A percentile compares a stretch with the other conserved stretches of the same genome.
Evolutionary conservation across 2,888 invertebrate genomes (phyloP).

Genomic region (Encarsia formosa): DNA sequence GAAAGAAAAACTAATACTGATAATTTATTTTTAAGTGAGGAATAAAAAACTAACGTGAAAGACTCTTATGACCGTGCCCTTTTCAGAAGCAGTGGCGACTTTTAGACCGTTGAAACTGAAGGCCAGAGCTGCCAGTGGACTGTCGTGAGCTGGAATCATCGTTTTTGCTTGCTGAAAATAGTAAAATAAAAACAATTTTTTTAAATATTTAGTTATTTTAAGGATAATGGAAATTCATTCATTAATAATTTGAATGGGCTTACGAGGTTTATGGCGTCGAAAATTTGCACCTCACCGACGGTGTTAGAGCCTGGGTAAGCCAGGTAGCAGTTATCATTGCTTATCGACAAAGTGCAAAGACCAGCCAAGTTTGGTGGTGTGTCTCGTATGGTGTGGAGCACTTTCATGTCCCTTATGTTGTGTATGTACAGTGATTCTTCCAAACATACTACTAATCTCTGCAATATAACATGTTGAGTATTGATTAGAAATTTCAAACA

Average conservation of each 20-base stretch:
- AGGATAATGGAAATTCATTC: background rate
- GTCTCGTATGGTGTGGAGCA: slow-evolving; percentile 95
- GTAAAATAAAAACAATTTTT: background rate
- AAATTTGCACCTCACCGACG: slow-evolving; percentile 93
- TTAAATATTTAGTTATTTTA: background rate
- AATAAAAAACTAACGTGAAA: slow-evolving; percentile 58
- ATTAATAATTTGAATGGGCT: slow-evolving; percentile 36
- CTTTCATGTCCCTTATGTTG: slow-evolving; percentile 97
- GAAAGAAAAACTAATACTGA: background rate
- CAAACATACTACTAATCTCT: slow-evolving; percentile 93
- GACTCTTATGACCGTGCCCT: slow-evolving; percentile 96
- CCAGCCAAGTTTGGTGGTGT: slow-evolving; percentile 94
- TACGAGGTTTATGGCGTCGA: slow-evolving; percentile 86
- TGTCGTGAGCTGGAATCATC: slow-evolving; percentile 96
- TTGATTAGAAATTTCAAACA: no score
- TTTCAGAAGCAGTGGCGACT: slow-evolving; percentile 83
- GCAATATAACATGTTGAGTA: no score
- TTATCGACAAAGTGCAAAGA: slow-evolving; percentile 83
- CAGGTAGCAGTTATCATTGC: slow-evolving; percentile 86
- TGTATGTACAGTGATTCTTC: slow-evolving; percentile 98
- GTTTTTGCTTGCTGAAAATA: slow-evolving; percentile 82
- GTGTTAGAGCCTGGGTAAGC: slow-evolving; percentile 95
- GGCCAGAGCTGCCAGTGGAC: slow-evolving; percentile 89
- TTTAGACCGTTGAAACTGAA: slow-evolving; percentile 83
- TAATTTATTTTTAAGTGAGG: background rate